Percentiles rank a stretch among this genome's conserved stretches.
Conservation (phyloP, 2,888 invertebrate species). For the Synanthedon myopaeformis region DNA sequence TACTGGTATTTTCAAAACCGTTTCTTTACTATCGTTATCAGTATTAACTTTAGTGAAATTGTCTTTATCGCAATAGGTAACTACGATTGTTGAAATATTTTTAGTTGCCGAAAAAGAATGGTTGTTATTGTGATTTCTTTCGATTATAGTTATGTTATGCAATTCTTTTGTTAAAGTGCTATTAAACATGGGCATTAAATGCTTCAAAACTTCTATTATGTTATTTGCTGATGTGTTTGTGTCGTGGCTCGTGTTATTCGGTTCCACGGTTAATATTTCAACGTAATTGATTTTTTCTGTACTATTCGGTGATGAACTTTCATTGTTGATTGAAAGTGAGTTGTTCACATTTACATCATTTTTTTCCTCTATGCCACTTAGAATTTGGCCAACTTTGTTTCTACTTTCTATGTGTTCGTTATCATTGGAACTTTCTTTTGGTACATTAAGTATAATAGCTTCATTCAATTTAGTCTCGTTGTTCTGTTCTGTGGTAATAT, state of each 20-base stretch:
- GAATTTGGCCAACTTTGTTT: slow-evolving; percentile 27
- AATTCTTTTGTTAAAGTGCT: slow-evolving; percentile 47
- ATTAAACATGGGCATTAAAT: slow-evolving; percentile 58
- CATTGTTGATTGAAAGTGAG: slow-evolving; percentile 2
- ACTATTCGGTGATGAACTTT: slow-evolving; percentile 9
- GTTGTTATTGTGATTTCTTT: slow-evolving; percentile 47
- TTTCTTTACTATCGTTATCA: slow-evolving; percentile 13
- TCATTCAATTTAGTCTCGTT: slow-evolving; percentile 37
- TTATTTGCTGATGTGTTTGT: slow-evolving; percentile 39
- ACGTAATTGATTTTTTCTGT: slow-evolving; percentile 39
- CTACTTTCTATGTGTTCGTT: slow-evolving; percentile 12
- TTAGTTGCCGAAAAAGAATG: slow-evolving; percentile 45
- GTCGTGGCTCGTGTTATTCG: slow-evolving; percentile 32
- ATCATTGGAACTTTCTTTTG: slow-evolving; percentile 14
- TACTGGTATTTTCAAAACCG: slow-evolving; percentile 12
- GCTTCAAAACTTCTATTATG: slow-evolving; percentile 54
- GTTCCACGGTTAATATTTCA: slow-evolving; percentile 54
- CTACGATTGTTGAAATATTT: slow-evolving; percentile 55
- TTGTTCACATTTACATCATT: slow-evolving; percentile 18
- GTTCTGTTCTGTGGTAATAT: slow-evolving; percentile 26
- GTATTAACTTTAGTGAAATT: slow-evolving; percentile 30
- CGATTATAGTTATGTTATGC: slow-evolving; percentile 58
- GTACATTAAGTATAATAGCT: slow-evolving; percentile 45
- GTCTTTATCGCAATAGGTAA: slow-evolving; percentile 54
- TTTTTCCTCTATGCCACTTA: slow-evolving; percentile 49